These are phyloP conservation scores for Bos javanicus DNA, from an alignment of 2,113 vertebrate genomes.

Conservation along the genomic window DNA sequence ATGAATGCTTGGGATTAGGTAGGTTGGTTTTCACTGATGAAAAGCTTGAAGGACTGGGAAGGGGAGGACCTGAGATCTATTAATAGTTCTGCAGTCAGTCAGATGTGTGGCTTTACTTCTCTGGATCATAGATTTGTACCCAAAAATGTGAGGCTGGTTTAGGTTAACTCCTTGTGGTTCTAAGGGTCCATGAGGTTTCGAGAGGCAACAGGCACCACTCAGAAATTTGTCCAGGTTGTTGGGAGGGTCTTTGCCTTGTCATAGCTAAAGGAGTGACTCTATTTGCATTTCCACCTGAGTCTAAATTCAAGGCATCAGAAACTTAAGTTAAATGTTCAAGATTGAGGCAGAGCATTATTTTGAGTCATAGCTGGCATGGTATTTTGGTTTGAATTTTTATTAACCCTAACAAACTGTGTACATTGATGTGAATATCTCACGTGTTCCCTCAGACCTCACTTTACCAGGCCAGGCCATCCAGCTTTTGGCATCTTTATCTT, in stretches of 20 bases:
- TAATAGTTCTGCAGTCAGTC: not conserved
- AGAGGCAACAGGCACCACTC: not conserved
- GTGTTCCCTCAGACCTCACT: not conserved
- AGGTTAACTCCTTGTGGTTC: not conserved
- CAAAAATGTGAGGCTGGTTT: not conserved
- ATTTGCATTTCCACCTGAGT: not conserved
- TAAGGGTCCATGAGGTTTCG: not conserved
- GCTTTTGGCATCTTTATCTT: not conserved
- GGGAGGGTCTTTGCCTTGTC: not conserved
- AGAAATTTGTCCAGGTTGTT: not conserved
- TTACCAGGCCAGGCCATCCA: not conserved
- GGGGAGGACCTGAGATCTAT: not conserved
- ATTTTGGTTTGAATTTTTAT: not conserved
- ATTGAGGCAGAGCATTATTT: not conserved
- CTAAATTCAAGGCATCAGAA: constrained; percentile 7
- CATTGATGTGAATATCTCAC: not conserved
- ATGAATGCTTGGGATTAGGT: not conserved
- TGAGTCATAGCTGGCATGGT: not conserved
- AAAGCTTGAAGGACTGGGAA: not conserved
- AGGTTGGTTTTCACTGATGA: not conserved
- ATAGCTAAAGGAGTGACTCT: not conserved
- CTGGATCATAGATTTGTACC: not conserved
- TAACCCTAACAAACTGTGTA: not conserved
- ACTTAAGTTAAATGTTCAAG: not conserved
- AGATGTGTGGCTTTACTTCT: not conserved